A percentile compares a stretch with the other conserved stretches of the same genome.
These are phyloP conservation scores for Diceros bicornis DNA, from an alignment of 2,797 vertebrate genomes.

Conservation along the genomic window DNA sequence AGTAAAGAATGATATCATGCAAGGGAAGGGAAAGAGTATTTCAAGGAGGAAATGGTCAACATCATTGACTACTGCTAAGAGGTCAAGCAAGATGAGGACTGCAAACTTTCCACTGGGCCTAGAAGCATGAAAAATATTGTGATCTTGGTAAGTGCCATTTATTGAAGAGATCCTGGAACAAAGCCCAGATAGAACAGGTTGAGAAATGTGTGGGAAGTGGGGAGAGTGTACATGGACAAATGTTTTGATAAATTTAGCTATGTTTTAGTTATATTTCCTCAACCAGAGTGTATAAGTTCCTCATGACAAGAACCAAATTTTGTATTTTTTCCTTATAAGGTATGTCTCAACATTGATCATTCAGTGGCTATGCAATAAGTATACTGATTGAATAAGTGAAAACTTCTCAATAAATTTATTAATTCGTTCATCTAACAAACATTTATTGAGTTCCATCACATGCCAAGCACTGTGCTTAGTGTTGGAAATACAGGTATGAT, in stretches of 20 bases:
- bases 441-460: not conserved
- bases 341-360: not conserved
- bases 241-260: constrained; percentile 37
- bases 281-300: not conserved
- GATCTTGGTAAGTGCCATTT: not conserved
- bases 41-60: constrained; percentile 9
- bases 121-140: not conserved
- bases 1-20: not conserved
- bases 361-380: not conserved
- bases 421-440: constrained; percentile 36
- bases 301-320: constrained; percentile 43
- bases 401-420: not conserved
- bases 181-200: not conserved
- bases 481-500: not conserved
- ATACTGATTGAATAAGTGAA: not conserved
- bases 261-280: constrained; percentile 26
- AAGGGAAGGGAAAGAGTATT: not conserved
- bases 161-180: not conserved
- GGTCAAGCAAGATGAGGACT: not conserved
- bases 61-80: not conserved
- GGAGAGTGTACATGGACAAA: not conserved
- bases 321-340: not conserved
- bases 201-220: not conserved
- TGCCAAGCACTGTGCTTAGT: not conserved
- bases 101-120: not conserved